These are phyloP conservation scores for Dissostichus mawsoni DNA, from an alignment of 2,113 vertebrate genomes.

Conservation along the genomic window DNA sequence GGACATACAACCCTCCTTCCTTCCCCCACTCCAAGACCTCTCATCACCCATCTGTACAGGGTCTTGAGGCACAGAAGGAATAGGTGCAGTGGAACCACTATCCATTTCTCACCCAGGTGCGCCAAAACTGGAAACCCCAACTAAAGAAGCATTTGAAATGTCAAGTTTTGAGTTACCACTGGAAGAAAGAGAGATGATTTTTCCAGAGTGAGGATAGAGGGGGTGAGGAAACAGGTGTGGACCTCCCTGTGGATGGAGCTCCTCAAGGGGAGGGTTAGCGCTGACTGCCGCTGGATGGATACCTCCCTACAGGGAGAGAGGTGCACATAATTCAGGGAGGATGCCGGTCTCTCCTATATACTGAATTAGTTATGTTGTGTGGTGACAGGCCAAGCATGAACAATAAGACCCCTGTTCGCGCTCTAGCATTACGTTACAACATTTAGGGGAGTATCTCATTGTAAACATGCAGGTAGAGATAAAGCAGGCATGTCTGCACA, in stretches of 20 bases:
- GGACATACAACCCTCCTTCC: slow-evolving; percentile 68
- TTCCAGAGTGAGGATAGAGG: slow-evolving; percentile 50
- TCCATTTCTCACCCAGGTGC: slow-evolving; percentile 69
- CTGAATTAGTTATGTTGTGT: slow-evolving; percentile 68
- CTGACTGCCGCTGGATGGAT: slow-evolving; percentile 77
- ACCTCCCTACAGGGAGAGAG: slow-evolving; percentile 74
- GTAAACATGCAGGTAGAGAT: slow-evolving; percentile 63
- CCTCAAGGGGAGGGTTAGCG: slow-evolving; percentile 74
- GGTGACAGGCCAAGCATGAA: slow-evolving; percentile 67
- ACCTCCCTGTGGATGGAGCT: slow-evolving; percentile 76
- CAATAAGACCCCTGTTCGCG: slow-evolving; percentile 56
- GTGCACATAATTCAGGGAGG: slow-evolving; percentile 76
- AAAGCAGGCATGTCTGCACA: slow-evolving; percentile 49
- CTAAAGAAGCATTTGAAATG: slow-evolving; percentile 77
- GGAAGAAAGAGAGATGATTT: slow-evolving; percentile 63
- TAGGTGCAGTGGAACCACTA: slow-evolving; percentile 32
- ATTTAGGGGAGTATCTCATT: slow-evolving; percentile 51
- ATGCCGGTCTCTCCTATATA: slow-evolving; percentile 49
- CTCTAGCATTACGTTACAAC: slow-evolving; percentile 14
- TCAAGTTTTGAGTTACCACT: slow-evolving; percentile 79
- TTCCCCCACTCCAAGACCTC: slow-evolving; percentile 51
- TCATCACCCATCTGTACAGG: slow-evolving; percentile 68
- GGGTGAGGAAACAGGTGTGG: slow-evolving; percentile 74
- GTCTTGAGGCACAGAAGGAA: slow-evolving; percentile 56
- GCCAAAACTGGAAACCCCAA: slow-evolving; percentile 53